Evolutionary conservation across 2,113 vertebrate genomes (phyloP).

Genomic region (Paratilapia polleni): DNA sequence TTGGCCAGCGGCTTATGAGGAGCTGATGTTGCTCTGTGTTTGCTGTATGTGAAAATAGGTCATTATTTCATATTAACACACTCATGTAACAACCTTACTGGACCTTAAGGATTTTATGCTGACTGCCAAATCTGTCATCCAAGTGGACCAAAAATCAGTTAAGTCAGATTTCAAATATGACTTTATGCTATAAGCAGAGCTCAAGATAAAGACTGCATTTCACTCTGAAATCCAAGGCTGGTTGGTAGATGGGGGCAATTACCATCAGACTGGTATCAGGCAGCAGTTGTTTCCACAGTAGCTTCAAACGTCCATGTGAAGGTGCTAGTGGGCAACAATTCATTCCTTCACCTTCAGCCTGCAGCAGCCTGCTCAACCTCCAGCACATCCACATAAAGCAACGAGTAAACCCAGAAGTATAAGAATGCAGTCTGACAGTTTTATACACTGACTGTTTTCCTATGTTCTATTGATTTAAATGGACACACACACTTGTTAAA

Average conservation of each 20-base stretch:
- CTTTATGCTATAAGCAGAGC: neutral
- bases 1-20: neutral
- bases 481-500: neutral
- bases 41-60: neutral
- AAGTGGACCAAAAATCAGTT: neutral
- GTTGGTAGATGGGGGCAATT: too few species aligned
- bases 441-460: neutral
- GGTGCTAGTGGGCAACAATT: conserved; percentile 49
- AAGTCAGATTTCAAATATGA: neutral
- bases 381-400: conserved; percentile 12
- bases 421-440: neutral
- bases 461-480: neutral
- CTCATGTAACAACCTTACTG: neutral
- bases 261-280: neutral
- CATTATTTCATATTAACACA: neutral
- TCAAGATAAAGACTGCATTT: neutral
- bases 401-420: neutral
- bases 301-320: conserved; percentile 37
- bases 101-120: neutral
- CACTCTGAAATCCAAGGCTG: neutral
- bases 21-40: neutral
- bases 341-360: neutral
- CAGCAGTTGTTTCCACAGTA: conserved; percentile 17
- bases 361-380: conserved; percentile 26
- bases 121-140: neutral